Conservation (phyloP, 2,113 vertebrate genomes). For the Anser cygnoides region DNA sequence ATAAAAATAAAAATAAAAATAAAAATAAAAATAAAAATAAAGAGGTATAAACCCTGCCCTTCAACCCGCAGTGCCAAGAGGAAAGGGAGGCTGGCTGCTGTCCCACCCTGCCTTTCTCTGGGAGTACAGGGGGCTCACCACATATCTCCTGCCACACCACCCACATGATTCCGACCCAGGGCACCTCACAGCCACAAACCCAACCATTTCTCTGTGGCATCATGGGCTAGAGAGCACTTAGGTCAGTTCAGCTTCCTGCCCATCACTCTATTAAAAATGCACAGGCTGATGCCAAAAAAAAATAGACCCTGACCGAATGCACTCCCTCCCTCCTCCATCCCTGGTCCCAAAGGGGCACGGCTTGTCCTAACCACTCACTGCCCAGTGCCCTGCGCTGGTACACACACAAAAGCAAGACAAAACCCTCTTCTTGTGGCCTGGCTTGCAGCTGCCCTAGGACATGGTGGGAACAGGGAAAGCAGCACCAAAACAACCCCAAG, state of each 20-base stretch:
- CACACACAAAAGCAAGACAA: accelerated
- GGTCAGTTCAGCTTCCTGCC: not conserved
- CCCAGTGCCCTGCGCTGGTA: accelerated
- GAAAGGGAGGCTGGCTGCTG: accelerated
- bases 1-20: not conserved
- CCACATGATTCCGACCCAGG: not conserved
- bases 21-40: not conserved
- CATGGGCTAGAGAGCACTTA: not conserved
- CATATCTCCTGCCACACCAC: accelerated
- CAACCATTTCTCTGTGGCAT: not conserved
- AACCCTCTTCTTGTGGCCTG: accelerated
- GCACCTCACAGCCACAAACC: not conserved
- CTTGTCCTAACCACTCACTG: accelerated
- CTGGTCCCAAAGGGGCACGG: not conserved
- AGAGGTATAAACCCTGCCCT: not conserved
- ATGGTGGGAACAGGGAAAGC: not conserved
- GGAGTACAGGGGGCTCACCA: accelerated
- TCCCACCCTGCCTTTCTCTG: not conserved
- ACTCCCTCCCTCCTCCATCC: not conserved
- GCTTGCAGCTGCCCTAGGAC: not conserved
- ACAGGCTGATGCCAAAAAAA: not conserved
- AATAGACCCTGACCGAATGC: not conserved
- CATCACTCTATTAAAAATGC: not conserved
- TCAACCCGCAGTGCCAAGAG: accelerated
- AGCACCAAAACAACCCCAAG: accelerated